These are phyloP conservation scores for Poecile atricapillus DNA, from an alignment of 2,113 vertebrate genomes.

Conservation along the genomic window DNA sequence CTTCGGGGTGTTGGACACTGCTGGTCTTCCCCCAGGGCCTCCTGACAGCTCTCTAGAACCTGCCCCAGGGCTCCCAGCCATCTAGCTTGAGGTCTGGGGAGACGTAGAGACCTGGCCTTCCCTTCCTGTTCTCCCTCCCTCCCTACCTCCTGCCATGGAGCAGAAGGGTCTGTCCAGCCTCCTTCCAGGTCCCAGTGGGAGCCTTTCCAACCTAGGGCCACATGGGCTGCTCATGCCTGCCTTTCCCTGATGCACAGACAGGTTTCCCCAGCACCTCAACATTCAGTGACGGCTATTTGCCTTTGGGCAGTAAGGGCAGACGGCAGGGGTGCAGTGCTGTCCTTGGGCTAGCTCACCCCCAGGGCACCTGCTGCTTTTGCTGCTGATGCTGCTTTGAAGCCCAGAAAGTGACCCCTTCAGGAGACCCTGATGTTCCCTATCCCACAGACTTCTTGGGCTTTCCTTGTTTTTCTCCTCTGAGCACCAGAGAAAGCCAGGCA, in stretches of 20 bases:
- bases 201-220: background rate
- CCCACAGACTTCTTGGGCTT: background rate
- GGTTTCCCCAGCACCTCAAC: background rate
- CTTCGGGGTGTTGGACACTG: no score
- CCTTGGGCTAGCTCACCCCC: rapidly evolving
- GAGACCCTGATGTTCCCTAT: background rate
- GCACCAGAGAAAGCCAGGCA: background rate
- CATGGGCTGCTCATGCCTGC: background rate
- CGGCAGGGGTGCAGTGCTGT: background rate
- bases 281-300: no score
- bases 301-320: no score
- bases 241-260: background rate
- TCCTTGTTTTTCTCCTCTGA: background rate
- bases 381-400: background rate
- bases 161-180: background rate
- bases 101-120: background rate
- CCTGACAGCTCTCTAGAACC: background rate
- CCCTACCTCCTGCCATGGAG: background rate
- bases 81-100: background rate
- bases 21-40: background rate
- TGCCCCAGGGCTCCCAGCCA: background rate
- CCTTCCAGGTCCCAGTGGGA: background rate
- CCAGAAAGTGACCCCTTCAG: background rate
- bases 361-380: background rate
- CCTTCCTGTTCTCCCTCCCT: background rate